These are phyloP conservation scores for Notodonta ziczac DNA, from an alignment of 2,888 invertebrate species.

Conservation along the genomic window DNA sequence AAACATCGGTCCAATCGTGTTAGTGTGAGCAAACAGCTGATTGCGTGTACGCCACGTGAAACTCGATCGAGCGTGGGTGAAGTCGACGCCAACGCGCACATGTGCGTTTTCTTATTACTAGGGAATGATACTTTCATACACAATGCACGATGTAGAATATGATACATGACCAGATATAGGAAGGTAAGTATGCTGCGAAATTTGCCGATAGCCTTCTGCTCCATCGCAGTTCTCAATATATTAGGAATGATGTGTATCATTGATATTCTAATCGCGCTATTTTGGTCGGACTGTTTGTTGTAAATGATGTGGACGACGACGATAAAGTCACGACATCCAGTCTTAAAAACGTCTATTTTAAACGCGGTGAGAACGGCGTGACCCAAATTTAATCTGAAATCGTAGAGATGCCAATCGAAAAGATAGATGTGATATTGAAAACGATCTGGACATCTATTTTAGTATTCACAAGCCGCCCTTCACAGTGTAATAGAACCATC, in stretches of 20 bases:
- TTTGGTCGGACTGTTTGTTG: neutral
- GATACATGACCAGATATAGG: neutral
- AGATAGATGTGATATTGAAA: conserved; percentile 34
- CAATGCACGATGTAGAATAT: conserved; percentile 11
- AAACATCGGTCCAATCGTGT: conserved; percentile 47
- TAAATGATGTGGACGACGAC: neutral
- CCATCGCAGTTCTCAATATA: too few relatives aligned
- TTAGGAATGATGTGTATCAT: too few relatives aligned
- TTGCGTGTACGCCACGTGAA: conserved; percentile 63
- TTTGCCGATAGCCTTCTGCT: neutral
- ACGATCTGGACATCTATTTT: conserved; percentile 29
- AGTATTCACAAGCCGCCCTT: conserved; percentile 33
- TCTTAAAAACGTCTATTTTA: neutral
- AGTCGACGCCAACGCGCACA: conserved; percentile 45
- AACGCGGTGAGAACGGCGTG: conserved; percentile 2
- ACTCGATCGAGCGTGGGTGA: conserved; percentile 50
- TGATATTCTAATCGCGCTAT: neutral
- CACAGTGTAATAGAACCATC: conserved; percentile 37
- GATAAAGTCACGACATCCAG: neutral
- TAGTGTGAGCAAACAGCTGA: conserved; percentile 54
- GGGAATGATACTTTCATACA: conserved; percentile 23
- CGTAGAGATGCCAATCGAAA: conserved; percentile 23
- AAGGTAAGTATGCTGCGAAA: neutral
- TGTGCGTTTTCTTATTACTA: conserved; percentile 21
- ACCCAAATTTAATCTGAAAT: conserved; percentile 15